phyloP scores from a whole-genome alignment of 2,113 vertebrate species.

The Ceyx melanurus region DNA sequence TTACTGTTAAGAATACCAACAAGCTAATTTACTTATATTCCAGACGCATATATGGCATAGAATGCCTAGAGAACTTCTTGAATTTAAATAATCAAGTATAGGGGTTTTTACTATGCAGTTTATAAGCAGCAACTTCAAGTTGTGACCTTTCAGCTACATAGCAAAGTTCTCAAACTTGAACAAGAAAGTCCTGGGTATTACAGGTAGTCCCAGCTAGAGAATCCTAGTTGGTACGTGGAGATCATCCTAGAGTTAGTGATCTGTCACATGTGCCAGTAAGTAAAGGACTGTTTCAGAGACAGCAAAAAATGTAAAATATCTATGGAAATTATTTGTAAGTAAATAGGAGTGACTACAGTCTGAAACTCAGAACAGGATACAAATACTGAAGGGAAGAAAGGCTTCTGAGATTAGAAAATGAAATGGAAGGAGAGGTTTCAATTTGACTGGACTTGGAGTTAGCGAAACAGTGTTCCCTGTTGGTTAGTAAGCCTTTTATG shows the following conservation, averaged over 20 bases:
- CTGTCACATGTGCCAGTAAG: background rate
- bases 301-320: background rate
- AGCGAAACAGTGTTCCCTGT: background rate
- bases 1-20: background rate
- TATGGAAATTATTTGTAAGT: background rate
- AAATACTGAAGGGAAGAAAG: background rate
- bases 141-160: background rate
- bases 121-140: background rate
- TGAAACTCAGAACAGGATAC: background rate
- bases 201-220: background rate
- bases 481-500: background rate
- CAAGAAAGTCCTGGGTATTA: background rate
- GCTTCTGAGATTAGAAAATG: background rate
- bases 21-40: background rate
- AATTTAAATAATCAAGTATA: background rate
- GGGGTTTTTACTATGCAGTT: background rate
- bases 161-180: background rate
- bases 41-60: background rate
- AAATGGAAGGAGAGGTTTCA: background rate
- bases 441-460: background rate
- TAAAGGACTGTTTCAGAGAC: background rate
- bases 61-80: background rate
- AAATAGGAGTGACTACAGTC: background rate
- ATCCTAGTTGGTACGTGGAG: background rate
- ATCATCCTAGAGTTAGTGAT: background rate